Conservation (phyloP, 2,113 vertebrate genomes). For the Progne subis region DNA sequence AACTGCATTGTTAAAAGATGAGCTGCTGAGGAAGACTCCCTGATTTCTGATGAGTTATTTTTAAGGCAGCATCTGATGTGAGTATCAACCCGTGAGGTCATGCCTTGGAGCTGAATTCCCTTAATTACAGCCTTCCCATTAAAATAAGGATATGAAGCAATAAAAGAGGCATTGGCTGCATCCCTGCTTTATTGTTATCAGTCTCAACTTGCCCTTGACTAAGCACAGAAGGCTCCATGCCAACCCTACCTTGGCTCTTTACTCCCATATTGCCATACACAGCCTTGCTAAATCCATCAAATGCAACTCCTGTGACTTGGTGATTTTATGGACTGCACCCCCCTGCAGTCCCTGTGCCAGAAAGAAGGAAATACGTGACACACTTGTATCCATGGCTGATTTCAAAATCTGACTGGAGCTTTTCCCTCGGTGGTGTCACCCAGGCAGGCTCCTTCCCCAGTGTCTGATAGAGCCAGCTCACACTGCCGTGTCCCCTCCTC, state of each 20-base stretch:
- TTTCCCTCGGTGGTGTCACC: neutral
- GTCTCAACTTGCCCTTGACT: slow-evolving; percentile 35
- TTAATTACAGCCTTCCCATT: slow-evolving; percentile 40
- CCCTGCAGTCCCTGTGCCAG: neutral
- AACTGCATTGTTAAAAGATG: slow-evolving; percentile 25
- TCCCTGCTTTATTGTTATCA: slow-evolving; percentile 1
- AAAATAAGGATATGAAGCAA: slow-evolving; percentile 25
- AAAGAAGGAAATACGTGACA: neutral
- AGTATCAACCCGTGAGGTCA: slow-evolving; percentile 55
- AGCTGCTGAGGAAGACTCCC: slow-evolving; percentile 8
- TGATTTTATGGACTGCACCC: neutral
- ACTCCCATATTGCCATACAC: neutral
- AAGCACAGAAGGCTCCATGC: neutral
- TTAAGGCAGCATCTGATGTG: slow-evolving; percentile 13
- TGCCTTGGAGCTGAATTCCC: slow-evolving; percentile 21
- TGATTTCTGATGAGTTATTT: slow-evolving; percentile 22
- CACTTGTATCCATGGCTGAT: accelerated
- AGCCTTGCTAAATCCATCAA: slow-evolving; percentile 1
- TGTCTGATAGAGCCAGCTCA: neutral
- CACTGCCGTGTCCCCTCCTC: neutral
- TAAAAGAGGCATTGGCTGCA: neutral
- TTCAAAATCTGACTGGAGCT: neutral
- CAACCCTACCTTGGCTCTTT: neutral
- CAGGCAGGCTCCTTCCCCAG: accelerated
- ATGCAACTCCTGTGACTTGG: neutral